Conservation (phyloP, 2,888 invertebrate species). For the Lagria hirta region DNA sequence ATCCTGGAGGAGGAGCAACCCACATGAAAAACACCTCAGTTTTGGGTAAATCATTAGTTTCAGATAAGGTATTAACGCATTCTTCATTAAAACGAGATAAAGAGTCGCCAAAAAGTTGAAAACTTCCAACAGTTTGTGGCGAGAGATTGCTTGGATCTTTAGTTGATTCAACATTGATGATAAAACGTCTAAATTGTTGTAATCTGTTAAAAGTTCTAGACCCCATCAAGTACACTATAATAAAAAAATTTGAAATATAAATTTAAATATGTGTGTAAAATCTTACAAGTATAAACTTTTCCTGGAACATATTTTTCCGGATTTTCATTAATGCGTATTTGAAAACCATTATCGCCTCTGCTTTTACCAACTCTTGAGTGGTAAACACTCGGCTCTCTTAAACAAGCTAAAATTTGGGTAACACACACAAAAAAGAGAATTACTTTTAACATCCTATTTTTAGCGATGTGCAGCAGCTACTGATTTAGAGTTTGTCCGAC, state of each 20-base stretch:
- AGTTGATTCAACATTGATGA: slow-evolving; percentile 71
- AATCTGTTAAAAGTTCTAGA: slow-evolving; percentile 66
- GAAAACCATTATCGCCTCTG: slow-evolving; percentile 85
- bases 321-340: slow-evolving; percentile 76
- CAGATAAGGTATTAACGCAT: slow-evolving; percentile 82
- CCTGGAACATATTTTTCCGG: slow-evolving; percentile 81
- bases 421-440: slow-evolving; percentile 2
- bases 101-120: slow-evolving; percentile 68
- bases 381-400: slow-evolving; percentile 54
- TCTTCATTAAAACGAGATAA: slow-evolving; percentile 73
- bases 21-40: slow-evolving; percentile 86
- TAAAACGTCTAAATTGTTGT: slow-evolving; percentile 79
- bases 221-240: slow-evolving; percentile 53
- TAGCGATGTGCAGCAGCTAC: no score
- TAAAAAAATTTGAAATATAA: slow-evolving; percentile 1
- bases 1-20: slow-evolving; percentile 82
- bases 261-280: neutral
- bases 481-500: slow-evolving; percentile 3
- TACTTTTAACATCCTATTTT: slow-evolving; percentile 16
- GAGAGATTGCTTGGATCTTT: slow-evolving; percentile 54
- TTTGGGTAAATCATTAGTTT: slow-evolving; percentile 77
- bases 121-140: slow-evolving; percentile 66
- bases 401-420: slow-evolving; percentile 51
- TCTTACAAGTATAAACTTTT: slow-evolving; percentile 74
- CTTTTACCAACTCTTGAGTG: slow-evolving; percentile 58